Evolutionary conservation across 1,140 invertebrate species (phyloP), one percentile per base, ranked within the genome.

Genomic region (Dreissena rostriformis): DNA sequence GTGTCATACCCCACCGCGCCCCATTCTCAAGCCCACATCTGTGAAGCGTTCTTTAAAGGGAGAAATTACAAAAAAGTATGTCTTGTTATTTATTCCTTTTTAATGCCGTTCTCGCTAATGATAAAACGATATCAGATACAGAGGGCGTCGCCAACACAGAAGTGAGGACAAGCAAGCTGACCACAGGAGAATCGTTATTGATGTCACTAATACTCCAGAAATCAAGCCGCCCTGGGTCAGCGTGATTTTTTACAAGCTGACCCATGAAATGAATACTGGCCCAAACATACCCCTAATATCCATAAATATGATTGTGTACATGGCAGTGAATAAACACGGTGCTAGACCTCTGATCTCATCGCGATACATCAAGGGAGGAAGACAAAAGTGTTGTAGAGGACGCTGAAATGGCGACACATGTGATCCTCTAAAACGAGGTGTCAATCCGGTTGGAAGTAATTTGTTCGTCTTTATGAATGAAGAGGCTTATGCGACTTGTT

Each of bases 1-100:
- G 77, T 79, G 67, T 71, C 66, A 79, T 52, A 71, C 67, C 55
- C 70, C 57, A 61, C 29, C 49, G 70, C 24, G 29, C 26, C 77
- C 24, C 28, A n/a, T 61, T 61, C 55, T 55, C 67, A 61, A 51
- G 19, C n/a, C 68, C 53, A 79, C 77, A 79, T 79, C 77, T 79
- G 77, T 79, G 28, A 70, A 53, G 70, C 77, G 70, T 51, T 55
- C 26, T n/a, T 24, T 19, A 79, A 39, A 70, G 49, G 53, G 77
- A 79, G 67, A 79, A 79, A 70, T 79, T n/a, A 19, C 57, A 61
- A 79, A 79, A 78, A 79, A 51, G 57, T 79, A 79, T 68, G 63
- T 79, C 51, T 53, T 70, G 52, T 79, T 79, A 79, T 79, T 79
- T 79, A 79, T 79, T 71, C 77, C 67, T 68, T 79, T 79, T 79